Base-by-base conservation (phyloP, 2,797 vertebrate genomes). In the Typhlichthys subterraneus region DNA sequence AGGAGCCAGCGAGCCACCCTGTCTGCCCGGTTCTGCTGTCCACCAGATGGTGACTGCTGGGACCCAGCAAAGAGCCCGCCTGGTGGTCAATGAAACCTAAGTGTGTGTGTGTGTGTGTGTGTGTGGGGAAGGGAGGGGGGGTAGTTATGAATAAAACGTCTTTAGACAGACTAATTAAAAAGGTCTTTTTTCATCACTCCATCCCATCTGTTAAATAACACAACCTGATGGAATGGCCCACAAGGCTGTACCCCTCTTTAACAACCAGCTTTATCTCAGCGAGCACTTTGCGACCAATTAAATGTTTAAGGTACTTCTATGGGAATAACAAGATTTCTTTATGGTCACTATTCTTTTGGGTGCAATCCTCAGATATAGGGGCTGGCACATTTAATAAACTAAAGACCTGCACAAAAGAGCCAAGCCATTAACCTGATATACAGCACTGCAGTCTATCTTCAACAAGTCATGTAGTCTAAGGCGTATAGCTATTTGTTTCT, bases 101-200 rank as follows among this genome's bases (percentile, higher is more conserved):
- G 88, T 82, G 82, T 71, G 23, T 29, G 23, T 29, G 23, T 42
- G 38, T 42, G 9, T 38, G 33, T 38, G 8, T 38, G 33, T 38
- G 8, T 6, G 33, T 38, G 86, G 2, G 69, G 57, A 50, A 80
- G 89, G 81, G 61, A 54, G 82, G 63, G 57, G 82, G 87, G 87
- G 85, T 81, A 68, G 83, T 91, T 88, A 87, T 93, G 88, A 93
- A 93, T 90, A 92, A 94, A 42, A 93, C 83, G 80, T 93, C 92
- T 93, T 93, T 85, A 92, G 92, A 94, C 82, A 87, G 89, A 88
- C 92, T 94, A 93, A 96, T 96, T 95, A 95, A 94, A 95, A 88
- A 77, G 82, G 82, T 88, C 76, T 93, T 94, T 81, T 78, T 94
- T 94, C 91, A 94, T 95, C 94, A 93, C 88, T 79, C 81, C 71